Evolutionary conservation across 1,140 invertebrate genomes (phyloP), one percentile per base, ranked within the genome.

Genomic region (Drosophila equinoxialis): DNA sequence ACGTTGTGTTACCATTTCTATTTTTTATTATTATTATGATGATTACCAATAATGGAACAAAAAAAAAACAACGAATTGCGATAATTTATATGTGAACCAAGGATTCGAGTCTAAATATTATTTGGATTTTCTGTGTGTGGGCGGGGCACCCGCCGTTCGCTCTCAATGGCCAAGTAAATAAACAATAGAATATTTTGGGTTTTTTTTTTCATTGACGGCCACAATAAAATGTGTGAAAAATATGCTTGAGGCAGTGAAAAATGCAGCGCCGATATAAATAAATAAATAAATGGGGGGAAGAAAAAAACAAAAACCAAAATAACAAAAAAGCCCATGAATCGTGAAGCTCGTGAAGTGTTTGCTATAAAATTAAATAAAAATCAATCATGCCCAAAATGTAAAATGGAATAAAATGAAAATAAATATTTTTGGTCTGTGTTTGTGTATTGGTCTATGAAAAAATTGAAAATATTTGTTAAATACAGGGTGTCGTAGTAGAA

Each of bases 161-260:
- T 59, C 69, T 65, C 69, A 84, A 90, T 87, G 80, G 84, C 77
- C 85, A 89, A 87, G 84, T 87, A 87, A 87, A 87, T 87, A 87
- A 87, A 87, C 84, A 87, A 87, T 89, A 71, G 70, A 74, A 79
- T 65, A 80, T 84, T 84, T 87, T 30, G 30, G 3, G 0, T 30
- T 30, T 30, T 30, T 30, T 30, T 30, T 30, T 30, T 75, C 77
- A 84, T 59, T 65, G 70, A 62, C 77, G 74, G 30, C 30, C 60
- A 68, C 79, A 87, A 87, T 87, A 78, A 87, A 87, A 87, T 87
- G 84, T 89, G 84, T 87, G 80, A 87, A 89, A 87, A 84, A 87
- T 89, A 77, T 77, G 80, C 58, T 65, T 33, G 64, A 67, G 64
- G 41, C 30, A 64, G 67, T 79, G 84, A 65, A 66, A 80, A 87